Conservation (phyloP, 2,888 invertebrate species). For the Nineta flava region DNA sequence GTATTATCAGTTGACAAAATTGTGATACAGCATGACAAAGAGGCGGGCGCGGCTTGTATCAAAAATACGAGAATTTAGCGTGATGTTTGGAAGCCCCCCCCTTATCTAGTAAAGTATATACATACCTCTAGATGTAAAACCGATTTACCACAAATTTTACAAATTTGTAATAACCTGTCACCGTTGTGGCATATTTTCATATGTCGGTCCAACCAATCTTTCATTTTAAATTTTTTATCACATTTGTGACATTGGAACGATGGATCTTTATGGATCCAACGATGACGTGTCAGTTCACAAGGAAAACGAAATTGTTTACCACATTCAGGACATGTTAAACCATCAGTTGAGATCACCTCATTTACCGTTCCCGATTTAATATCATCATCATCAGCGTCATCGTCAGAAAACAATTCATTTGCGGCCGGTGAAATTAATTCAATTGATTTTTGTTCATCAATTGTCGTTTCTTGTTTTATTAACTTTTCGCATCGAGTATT, state of each 20-base stretch:
- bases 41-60: no score
- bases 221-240: background rate
- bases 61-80: no score
- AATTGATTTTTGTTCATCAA: no score
- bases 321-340: background rate
- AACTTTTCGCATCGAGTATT: background rate
- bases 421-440: no score
- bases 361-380: no score
- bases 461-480: no score
- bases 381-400: background rate
- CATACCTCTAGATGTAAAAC: background rate
- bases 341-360: no score
- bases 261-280: background rate
- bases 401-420: no score
- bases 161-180: background rate
- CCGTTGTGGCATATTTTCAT: background rate
- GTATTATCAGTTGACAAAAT: no score
- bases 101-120: background rate
- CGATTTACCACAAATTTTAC: conserved; percentile 3
- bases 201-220: background rate
- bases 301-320: conserved; percentile 1
- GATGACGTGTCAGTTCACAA: background rate
- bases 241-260: background rate
- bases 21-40: no score
- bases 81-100: background rate